A percentile compares a stretch with the other conserved stretches of the same genome.
Conservation (phyloP, 1,140 invertebrate species). For the Elymnias hypermnestra region DNA sequence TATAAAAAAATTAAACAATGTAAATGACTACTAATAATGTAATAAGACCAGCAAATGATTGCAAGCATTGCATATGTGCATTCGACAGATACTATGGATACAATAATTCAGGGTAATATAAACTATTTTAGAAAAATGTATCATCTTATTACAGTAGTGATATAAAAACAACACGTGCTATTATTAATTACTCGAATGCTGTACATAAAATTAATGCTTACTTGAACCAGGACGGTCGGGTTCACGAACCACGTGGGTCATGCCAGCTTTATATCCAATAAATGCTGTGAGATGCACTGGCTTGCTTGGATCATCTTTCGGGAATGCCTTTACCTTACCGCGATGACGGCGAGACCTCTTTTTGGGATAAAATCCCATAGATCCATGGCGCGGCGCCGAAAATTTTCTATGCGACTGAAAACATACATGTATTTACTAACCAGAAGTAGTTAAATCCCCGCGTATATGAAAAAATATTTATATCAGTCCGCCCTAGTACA, state of each 20-base stretch:
- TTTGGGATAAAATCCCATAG: slow-evolving; percentile 99
- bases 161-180: too few relatives aligned
- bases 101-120: too few relatives aligned
- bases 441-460: background rate
- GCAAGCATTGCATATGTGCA: too few relatives aligned
- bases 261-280: slow-evolving; percentile 99
- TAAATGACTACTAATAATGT: background rate
- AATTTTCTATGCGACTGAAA: slow-evolving; percentile 99
- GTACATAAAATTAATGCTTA: slow-evolving; percentile 79
- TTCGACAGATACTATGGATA: too few relatives aligned
- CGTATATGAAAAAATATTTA: background rate
- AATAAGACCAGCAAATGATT: too few relatives aligned
- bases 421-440: background rate
- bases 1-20: slow-evolving; percentile 44
- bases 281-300: slow-evolving; percentile 99
- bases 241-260: slow-evolving; percentile 99
- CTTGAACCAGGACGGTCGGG: slow-evolving; percentile 99
- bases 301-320: slow-evolving; percentile 97
- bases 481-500: slow-evolving; percentile 72
- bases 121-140: too few relatives aligned
- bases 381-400: slow-evolving; percentile 99
- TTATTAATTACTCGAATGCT: too few relatives aligned
- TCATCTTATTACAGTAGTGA: too few relatives aligned
- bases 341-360: slow-evolving; percentile 96
- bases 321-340: slow-evolving; percentile 99